These are phyloP conservation scores for Stenolophus ochropezus DNA, from an alignment of 2,888 invertebrate genomes.

Conservation along the genomic window DNA sequence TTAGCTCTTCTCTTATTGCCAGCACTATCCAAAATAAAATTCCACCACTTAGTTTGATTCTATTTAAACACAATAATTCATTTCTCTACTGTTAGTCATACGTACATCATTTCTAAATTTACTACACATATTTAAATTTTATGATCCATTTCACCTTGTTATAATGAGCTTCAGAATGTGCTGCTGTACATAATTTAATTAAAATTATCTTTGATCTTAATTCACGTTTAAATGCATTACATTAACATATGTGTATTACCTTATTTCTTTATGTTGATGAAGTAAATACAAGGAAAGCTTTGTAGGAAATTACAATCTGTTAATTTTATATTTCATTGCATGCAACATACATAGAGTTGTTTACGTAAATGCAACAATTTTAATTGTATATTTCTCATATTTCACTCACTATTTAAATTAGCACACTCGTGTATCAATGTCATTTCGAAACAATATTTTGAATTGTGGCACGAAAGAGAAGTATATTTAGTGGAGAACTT, in stretches of 20 bases:
- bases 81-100: too few species aligned
- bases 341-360: neutral
- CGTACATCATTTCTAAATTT: neutral
- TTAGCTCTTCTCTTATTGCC: too few species aligned
- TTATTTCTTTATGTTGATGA: neutral
- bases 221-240: neutral
- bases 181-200: neutral
- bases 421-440: neutral
- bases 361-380: neutral
- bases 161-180: neutral
- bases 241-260: neutral
- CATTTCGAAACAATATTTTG: neutral
- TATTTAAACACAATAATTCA: too few species aligned
- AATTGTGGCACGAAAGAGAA: conserved; percentile 8
- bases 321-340: neutral
- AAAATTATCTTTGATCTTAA: neutral
- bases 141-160: neutral
- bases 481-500: neutral
- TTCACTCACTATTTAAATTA: neutral
- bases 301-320: neutral
- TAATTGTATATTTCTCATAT: neutral
- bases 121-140: neutral
- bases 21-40: too few species aligned
- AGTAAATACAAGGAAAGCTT: neutral
- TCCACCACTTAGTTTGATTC: too few species aligned